Base-by-base conservation (phyloP, 2,888 invertebrate species). In the Erebia aethiops region DNA sequence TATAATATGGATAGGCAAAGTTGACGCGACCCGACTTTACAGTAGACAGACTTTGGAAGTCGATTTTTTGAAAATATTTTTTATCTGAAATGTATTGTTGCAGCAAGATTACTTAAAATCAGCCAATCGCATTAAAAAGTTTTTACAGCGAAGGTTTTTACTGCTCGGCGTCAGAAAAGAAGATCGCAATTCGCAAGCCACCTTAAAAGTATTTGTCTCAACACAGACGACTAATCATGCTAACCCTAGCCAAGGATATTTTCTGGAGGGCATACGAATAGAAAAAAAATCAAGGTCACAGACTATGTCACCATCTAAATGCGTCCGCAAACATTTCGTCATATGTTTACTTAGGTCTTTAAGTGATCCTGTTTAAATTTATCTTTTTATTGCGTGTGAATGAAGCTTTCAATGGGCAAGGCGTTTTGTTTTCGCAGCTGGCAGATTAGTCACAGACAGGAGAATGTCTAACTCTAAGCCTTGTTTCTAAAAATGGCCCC, bases 241-340 rank as follows among this genome's bases (percentile, higher is more conserved):
- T 16, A 26, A 64, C 64, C 35, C 64, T 41, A 41, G n/a, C 35
- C 21, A 64, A 64, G 64, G 52, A 54, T 64, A 46, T 58, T 58
- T 64, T 58, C 51, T 58, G 64, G 63, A 51, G 58, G 57, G 68
- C 58, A 67, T 49, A 60, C 63, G 52, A 13, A 18, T 64, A 64
- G 54, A 56, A 73, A 73, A n/a, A 72, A 73, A 52, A 49, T 67
- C 67, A 74, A 71, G 73, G 73, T 74, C 71, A 72, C 65, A 61
- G n/a, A 62, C 66, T 61, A 67, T 69, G 73, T 74, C 73, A 73
- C 63, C 67, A 49, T 71, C 70, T 65, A 70, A 70, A 70, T 46
- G n/a, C 51, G 61, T 65, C 64, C 60, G 60, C 64, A 16, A 69
- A 63, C 8, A 60, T 52, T 63, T 69, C n/a, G 11, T 41, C 54